Evolutionary conservation across 2,888 invertebrate genomes (phyloP).

Genomic region (Mesopsocus fuscifrons): DNA sequence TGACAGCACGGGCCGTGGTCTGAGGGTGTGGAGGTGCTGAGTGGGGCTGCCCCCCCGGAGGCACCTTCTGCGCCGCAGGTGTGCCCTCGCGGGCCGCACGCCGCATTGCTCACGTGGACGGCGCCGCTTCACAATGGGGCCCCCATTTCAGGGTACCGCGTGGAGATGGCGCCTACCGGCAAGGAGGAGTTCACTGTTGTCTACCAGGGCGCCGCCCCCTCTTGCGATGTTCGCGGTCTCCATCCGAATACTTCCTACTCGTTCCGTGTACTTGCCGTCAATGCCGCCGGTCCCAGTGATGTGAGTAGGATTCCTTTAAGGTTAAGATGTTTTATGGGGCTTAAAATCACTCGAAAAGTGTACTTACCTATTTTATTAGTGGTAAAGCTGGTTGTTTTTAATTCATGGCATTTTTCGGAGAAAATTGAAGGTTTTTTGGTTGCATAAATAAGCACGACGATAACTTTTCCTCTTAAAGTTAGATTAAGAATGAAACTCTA

Average conservation of each 20-base stretch:
- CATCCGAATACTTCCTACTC: constrained; percentile 61
- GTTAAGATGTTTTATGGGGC: too few species aligned
- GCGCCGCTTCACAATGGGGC: constrained; percentile 66
- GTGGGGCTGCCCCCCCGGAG: constrained; percentile 66
- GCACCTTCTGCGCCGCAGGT: constrained; percentile 41
- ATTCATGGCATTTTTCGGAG: too few species aligned
- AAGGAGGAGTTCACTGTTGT: constrained; percentile 37
- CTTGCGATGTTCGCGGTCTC: constrained; percentile 49
- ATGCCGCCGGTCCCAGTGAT: constrained; percentile 59
- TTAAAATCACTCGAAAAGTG: too few species aligned
- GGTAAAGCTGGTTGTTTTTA: too few species aligned
- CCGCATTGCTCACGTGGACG: constrained; percentile 52
- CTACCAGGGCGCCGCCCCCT: constrained; percentile 41
- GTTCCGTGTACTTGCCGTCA: constrained; percentile 61
- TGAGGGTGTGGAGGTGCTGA: constrained; percentile 45
- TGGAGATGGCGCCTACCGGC: constrained; percentile 44
- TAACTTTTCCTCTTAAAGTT: too few species aligned
- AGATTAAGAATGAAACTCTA: too few species aligned
- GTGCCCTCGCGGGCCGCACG: constrained; percentile 19
- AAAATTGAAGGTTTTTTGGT: too few species aligned
- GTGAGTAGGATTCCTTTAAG: too few species aligned
- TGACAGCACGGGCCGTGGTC: constrained; percentile 53
- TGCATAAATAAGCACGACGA: too few species aligned
- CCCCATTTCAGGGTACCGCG: constrained; percentile 54
- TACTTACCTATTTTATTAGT: too few species aligned